Percentiles rank a stretch among this genome's conserved stretches.
Evolutionary conservation across 2,888 invertebrate species (phyloP).

Genomic region (Orthonychiurus folsomi): DNA sequence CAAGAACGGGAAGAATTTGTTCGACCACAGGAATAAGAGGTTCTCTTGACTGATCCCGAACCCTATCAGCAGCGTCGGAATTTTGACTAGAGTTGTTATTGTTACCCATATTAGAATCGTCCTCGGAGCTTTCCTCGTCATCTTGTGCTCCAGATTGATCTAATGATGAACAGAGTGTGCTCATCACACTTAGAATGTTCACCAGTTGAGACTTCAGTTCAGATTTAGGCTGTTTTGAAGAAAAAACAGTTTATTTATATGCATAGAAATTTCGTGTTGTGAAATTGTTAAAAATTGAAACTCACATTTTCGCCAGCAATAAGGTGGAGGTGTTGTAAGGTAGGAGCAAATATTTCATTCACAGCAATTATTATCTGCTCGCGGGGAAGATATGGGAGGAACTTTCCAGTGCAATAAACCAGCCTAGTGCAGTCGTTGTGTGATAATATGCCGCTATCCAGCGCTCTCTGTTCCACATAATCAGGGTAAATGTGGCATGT

Average conservation of each 20-base stretch:
- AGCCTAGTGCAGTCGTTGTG: conserved; percentile 35
- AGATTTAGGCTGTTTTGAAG: conserved; percentile 25
- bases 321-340: conserved; percentile 29
- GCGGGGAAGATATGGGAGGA: conserved; percentile 32
- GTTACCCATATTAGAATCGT: conserved; percentile 16
- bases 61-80: neutral
- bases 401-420: conserved; percentile 36
- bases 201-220: conserved; percentile 31
- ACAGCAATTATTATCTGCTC: conserved; percentile 38
- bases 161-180: conserved; percentile 35
- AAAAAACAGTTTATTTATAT: too few species aligned
- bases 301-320: conserved; percentile 31
- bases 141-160: conserved; percentile 25
- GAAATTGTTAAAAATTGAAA: neutral
- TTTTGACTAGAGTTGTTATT: conserved; percentile 29
- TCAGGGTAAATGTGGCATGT: neutral
- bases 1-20: conserved; percentile 36
- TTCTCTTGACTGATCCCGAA: conserved; percentile 15
- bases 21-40: conserved; percentile 37
- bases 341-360: conserved; percentile 38
- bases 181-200: conserved; percentile 33
- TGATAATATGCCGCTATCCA: conserved; percentile 27
- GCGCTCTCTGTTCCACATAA: conserved; percentile 25
- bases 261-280: too few species aligned
- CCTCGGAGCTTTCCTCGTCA: conserved; percentile 28